Conservation (phyloP, 2,113 vertebrate species). For the Megaceryle torquata region DNA sequence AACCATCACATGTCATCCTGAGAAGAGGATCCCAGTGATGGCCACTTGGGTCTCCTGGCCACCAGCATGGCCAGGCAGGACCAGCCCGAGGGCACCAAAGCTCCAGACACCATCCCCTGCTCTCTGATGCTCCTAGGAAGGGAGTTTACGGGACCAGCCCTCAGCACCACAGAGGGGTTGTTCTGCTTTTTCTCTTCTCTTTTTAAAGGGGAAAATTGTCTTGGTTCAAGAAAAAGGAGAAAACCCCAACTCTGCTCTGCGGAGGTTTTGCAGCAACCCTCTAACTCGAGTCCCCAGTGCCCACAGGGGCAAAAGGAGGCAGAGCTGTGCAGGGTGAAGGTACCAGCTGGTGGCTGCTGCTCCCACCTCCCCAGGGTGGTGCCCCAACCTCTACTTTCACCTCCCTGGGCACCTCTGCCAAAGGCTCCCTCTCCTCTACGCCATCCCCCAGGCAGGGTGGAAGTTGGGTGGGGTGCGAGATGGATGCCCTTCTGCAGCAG, state of each 20-base stretch:
- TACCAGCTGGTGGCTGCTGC: neutral
- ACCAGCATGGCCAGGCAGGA: neutral
- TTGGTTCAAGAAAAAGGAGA: neutral
- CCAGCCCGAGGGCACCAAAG: neutral
- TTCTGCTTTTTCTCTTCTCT: slow-evolving; percentile 44
- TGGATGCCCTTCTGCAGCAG: neutral
- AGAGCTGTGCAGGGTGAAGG: neutral
- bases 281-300: neutral
- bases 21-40: neutral
- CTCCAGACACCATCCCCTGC: rapidly evolving
- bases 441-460: neutral
- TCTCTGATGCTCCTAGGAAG: neutral
- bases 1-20: neutral
- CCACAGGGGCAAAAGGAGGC: neutral
- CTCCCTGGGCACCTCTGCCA: neutral
- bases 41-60: neutral
- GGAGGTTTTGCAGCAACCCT: neutral
- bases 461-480: neutral
- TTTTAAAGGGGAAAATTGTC: neutral
- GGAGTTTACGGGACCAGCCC: neutral
- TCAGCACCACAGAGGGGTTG: neutral
- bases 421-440: too few species aligned
- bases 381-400: neutral
- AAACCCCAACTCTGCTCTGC: neutral
- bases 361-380: neutral